Evolutionary conservation across 2,113 vertebrate genomes (phyloP), one percentile per base, ranked within the genome.

Genomic region (Osmerus mordax): DNA sequence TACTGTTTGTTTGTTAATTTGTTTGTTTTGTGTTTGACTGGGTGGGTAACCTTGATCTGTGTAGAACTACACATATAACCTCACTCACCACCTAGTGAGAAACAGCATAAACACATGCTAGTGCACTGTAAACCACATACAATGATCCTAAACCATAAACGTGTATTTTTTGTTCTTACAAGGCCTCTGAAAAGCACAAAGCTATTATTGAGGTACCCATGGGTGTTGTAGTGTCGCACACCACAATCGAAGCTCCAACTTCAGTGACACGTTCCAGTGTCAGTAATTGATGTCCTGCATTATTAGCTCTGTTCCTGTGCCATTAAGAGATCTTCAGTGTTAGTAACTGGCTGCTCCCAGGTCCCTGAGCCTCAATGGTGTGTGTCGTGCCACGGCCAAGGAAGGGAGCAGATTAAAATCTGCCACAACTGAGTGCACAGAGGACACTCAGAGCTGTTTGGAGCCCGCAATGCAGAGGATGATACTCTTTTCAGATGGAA

Each of bases 351-450:
- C 28, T 65, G 15, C 63, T 41, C 82, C 70, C 51, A 62, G 77
- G 54, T 76, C 72, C 75, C 75, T 53, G 11, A 23, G 66, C 68
- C 83, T 75, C 79, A 16, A 25, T 12, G 71, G 80, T 73, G 74
- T 75, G 36, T 72, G 70, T 81, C 82, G 63, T 41, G 65, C 67
- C 69, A 67, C 53, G 74, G 73, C 69, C 56, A 82, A 59, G 83
- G 79, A 62, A 68, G 47, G 79, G 78, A 70, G 78, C 86, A 83
- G 87, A 90, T 87, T 89, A 87, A 84, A 89, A 87, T 85, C 86
- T 76, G 70, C 77, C 80, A 83, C 84, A 83, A 78, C 71, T 74
- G 76, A 76, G 28, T 83, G 83, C 81, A 81, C 80, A 28, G 69
- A 84, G 70, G 82, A 81, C 82, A 81, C 71, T 15, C 60, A 58